phyloP scores from a whole-genome alignment of 2,797 vertebrate genomes.

The Mycteria americana region DNA sequence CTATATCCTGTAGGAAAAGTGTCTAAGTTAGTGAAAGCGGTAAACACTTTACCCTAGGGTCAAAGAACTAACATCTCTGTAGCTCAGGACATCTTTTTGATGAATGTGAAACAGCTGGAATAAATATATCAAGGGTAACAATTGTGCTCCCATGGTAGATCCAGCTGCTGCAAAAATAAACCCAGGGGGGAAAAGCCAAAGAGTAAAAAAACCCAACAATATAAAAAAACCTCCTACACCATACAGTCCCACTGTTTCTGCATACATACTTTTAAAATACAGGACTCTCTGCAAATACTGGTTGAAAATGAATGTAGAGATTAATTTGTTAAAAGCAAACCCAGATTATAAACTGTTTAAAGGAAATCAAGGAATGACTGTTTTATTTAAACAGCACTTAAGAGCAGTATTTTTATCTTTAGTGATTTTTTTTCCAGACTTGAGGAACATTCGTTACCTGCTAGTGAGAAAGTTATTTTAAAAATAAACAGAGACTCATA shows the following conservation, averaged over 20 bases:
- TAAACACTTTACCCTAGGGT: background rate
- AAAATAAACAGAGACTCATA: slow-evolving; percentile 50
- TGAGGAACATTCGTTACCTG: accelerated
- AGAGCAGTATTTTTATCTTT: background rate
- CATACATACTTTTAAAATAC: background rate
- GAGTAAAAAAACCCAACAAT: background rate
- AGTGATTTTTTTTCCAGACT: background rate
- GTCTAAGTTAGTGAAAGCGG: background rate
- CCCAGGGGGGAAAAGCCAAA: background rate
- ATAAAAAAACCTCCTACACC: background rate
- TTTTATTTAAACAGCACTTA: background rate
- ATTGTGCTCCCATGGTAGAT: slow-evolving; percentile 28
- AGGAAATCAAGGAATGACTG: background rate
- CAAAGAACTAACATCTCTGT: slow-evolving; percentile 4
- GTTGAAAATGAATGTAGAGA: background rate
- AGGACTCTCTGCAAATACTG: background rate
- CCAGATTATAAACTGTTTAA: background rate
- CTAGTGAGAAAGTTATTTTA: background rate
- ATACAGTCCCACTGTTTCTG: background rate
- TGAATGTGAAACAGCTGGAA: slow-evolving; percentile 77
- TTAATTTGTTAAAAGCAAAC: background rate
- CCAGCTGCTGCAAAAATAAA: slow-evolving; percentile 74
- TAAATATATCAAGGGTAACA: slow-evolving; percentile 55
- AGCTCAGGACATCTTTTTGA: slow-evolving; percentile 74
- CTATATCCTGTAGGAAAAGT: background rate